Percentiles rank a stretch among this genome's conserved stretches.
These are phyloP conservation scores for Selene dorsalis DNA, from an alignment of 2,797 vertebrate genomes.

Conservation along the genomic window DNA sequence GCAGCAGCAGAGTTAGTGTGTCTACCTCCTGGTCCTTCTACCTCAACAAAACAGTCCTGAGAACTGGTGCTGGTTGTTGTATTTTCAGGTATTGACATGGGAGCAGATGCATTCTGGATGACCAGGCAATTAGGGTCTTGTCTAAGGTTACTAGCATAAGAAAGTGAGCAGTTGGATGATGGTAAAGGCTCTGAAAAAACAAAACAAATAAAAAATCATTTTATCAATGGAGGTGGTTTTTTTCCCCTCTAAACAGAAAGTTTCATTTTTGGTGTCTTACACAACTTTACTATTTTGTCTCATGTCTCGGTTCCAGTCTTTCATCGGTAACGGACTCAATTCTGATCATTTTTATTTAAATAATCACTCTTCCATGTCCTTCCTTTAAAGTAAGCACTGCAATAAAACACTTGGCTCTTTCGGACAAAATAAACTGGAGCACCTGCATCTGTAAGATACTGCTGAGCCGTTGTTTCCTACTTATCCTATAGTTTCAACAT, in stretches of 20 bases:
- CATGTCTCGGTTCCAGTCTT: not conserved
- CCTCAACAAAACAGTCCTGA: slow-evolving; percentile 64
- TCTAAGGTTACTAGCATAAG: slow-evolving; percentile 67
- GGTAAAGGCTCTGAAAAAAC: slow-evolving; percentile 83
- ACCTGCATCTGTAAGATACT: not conserved
- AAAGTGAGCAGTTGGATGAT: slow-evolving; percentile 67
- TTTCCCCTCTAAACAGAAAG: not conserved
- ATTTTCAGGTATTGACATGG: slow-evolving; percentile 77
- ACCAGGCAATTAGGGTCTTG: slow-evolving; percentile 48
- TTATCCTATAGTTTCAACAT: not conserved
- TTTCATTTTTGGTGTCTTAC: not conserved
- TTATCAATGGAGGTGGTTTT: not conserved
- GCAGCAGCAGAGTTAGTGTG: slow-evolving; percentile 48
- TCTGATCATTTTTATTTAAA: not conserved
- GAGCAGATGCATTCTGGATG: slow-evolving; percentile 48
- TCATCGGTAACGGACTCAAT: not conserved
- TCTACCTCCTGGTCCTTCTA: slow-evolving; percentile 41
- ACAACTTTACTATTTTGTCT: not conserved
- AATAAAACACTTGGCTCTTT: not conserved
- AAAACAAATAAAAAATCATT: slow-evolving; percentile 50
- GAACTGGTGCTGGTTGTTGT: slow-evolving; percentile 73
- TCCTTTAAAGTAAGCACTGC: not conserved
- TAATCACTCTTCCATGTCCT: not conserved
- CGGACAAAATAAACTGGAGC: not conserved
- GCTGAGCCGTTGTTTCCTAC: not conserved